phyloP scores from a whole-genome alignment of 2,797 vertebrate species.

The Eulemur albifrons region DNA sequence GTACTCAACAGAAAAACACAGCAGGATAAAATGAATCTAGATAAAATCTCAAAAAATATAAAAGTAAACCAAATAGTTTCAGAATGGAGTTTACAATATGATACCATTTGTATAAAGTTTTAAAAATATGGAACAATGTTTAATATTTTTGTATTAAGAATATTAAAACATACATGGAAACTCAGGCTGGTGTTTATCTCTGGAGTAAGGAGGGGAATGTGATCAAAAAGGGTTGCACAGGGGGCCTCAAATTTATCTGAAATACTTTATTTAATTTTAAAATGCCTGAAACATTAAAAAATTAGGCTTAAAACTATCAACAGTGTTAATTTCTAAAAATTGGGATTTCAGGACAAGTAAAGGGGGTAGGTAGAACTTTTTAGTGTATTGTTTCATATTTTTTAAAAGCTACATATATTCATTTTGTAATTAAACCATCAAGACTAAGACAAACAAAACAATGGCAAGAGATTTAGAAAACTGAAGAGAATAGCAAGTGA shows the following conservation, averaged over 20 bases:
- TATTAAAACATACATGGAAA: background rate
- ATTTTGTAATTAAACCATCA: background rate
- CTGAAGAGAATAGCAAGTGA: background rate
- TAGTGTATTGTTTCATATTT: background rate
- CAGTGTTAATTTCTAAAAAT: background rate
- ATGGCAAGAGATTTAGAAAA: constrained; percentile 20
- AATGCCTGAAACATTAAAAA: background rate
- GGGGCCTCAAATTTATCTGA: background rate
- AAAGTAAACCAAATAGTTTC: background rate
- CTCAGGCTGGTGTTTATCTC: background rate
- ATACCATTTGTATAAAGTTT: background rate
- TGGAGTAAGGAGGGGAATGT: background rate
- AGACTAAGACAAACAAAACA: background rate
- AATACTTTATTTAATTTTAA: background rate
- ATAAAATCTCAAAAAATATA: background rate
- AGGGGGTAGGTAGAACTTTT: background rate
- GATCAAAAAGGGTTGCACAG: background rate
- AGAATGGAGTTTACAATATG: background rate
- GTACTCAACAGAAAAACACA: background rate
- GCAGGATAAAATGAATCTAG: background rate
- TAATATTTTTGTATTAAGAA: background rate
- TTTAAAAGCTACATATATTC: background rate
- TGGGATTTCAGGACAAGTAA: background rate
- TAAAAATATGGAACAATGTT: background rate
- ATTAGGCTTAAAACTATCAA: background rate